phyloP scores from a whole-genome alignment of 2,888 invertebrate genomes.

The Epistrophe eligans region DNA sequence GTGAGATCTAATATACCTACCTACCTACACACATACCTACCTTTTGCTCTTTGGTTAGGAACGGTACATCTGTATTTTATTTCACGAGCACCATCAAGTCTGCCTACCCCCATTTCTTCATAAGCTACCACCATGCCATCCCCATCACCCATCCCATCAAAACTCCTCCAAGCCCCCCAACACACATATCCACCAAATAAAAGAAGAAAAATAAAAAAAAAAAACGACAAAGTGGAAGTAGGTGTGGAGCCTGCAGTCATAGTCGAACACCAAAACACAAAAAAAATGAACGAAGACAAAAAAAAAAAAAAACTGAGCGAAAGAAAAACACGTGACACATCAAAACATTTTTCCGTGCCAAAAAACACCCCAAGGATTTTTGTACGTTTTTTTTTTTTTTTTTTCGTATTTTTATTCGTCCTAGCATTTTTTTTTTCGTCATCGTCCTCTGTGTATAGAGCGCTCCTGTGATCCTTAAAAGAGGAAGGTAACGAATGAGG shows the following conservation, averaged over 20 bases:
- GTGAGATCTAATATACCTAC: conserved; percentile 50
- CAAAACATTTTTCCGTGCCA: conserved; percentile 76
- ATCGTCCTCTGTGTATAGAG: conserved; percentile 39
- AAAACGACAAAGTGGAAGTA: conserved; percentile 63
- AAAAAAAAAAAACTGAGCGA: conserved; percentile 52
- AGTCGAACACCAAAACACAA: conserved; percentile 75
- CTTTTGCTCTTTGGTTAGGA: background rate
- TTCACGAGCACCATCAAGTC: conserved; percentile 57
- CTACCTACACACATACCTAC: conserved; percentile 30
- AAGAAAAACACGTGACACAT: conserved; percentile 76
- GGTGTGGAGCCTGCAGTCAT: conserved; percentile 76
- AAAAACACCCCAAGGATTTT: conserved; percentile 76
- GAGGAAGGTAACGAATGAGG: conserved; percentile 73
- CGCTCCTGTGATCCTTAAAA: conserved; percentile 72
- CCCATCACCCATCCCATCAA: conserved; percentile 2
- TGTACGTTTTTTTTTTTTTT: conserved; percentile 36
- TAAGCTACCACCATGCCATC: conserved; percentile 33
- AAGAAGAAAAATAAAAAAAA: conserved; percentile 20
- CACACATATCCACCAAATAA: conserved; percentile 47
- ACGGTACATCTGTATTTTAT: conserved; percentile 52
- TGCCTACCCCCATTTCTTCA: conserved; percentile 50
- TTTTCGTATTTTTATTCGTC: conserved; percentile 37
- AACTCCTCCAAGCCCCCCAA: conserved; percentile 2
- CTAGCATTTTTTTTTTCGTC: conserved; percentile 6
- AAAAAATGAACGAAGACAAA: conserved; percentile 49